A percentile compares a stretch with the other conserved stretches of the same genome.
These are phyloP conservation scores for Myrmecobius fasciatus DNA, from an alignment of 2,113 vertebrate genomes.

Conservation along the genomic window DNA sequence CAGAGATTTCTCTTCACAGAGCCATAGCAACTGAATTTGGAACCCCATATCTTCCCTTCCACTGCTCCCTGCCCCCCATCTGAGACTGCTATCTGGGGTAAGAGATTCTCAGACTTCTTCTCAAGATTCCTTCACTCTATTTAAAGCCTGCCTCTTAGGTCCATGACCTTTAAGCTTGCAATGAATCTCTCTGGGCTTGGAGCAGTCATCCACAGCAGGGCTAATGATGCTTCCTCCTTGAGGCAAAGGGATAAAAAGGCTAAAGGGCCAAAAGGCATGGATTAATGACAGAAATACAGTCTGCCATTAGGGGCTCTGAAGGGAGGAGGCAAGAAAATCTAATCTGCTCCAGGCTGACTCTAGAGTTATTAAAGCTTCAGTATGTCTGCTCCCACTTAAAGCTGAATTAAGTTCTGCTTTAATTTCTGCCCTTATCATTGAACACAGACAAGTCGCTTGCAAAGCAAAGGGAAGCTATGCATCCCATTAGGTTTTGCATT, in stretches of 20 bases:
- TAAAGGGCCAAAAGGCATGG: not conserved
- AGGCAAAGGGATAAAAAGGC: not conserved
- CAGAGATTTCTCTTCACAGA: not conserved
- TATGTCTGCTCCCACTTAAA: not conserved
- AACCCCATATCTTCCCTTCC: not conserved
- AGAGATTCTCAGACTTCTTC: not conserved
- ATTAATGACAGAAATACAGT: not conserved
- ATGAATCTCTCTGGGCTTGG: not conserved
- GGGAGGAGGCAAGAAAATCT: not conserved
- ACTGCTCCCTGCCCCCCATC: not conserved
- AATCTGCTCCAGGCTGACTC: not conserved
- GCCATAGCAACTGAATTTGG: not conserved
- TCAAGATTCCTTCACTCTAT: not conserved
- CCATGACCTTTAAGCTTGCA: not conserved
- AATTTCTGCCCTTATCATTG: not conserved
- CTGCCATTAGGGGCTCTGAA: not conserved
- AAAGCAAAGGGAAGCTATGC: not conserved
- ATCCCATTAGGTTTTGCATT: not conserved
- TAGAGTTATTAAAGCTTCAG: not conserved
- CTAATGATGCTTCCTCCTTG: not conserved
- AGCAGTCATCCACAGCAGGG: not conserved
- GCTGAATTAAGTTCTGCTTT: not conserved
- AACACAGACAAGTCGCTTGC: not conserved
- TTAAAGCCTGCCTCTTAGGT: not conserved
- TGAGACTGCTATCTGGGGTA: not conserved